Conservation (phyloP, 2,113 vertebrate species). For the Petaurus breviceps region DNA sequence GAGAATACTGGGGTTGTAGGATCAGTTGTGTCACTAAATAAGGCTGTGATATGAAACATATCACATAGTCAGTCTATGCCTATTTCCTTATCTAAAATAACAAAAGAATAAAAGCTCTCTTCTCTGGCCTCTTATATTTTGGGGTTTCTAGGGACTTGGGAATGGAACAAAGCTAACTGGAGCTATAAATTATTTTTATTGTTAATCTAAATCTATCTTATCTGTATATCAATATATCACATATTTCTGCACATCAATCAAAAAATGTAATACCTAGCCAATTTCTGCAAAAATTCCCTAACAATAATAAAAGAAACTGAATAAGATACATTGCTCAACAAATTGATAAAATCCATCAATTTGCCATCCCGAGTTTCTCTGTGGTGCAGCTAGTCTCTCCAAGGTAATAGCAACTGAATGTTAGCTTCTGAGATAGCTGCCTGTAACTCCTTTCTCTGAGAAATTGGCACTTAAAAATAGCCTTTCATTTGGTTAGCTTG, state of each 20-base stretch:
- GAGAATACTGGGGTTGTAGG: not conserved
- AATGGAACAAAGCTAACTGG: not conserved
- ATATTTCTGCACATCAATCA: not conserved
- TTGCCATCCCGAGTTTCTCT: not conserved
- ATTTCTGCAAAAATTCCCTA: not conserved
- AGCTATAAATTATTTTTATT: not conserved
- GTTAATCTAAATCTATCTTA: not conserved
- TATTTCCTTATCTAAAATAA: not conserved
- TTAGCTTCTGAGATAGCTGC: not conserved
- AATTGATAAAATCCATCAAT: not conserved
- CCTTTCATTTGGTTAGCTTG: not conserved
- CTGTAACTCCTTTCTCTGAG: not conserved
- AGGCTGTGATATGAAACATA: not conserved
- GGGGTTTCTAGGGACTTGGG: not conserved
- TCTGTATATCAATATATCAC: not conserved
- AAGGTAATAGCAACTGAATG: not conserved
- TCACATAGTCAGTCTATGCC: not conserved
- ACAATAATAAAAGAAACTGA: not conserved
- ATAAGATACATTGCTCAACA: not conserved
- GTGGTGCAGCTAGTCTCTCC: not conserved
- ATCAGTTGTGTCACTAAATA: not conserved
- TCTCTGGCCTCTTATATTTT: not conserved
- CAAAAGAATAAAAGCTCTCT: not conserved
- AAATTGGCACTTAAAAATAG: not conserved
- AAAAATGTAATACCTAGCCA: not conserved